Evolutionary conservation across 2,797 vertebrate genomes (phyloP), one percentile per base, ranked within the genome.

Genomic region (Microtus californicus): DNA sequence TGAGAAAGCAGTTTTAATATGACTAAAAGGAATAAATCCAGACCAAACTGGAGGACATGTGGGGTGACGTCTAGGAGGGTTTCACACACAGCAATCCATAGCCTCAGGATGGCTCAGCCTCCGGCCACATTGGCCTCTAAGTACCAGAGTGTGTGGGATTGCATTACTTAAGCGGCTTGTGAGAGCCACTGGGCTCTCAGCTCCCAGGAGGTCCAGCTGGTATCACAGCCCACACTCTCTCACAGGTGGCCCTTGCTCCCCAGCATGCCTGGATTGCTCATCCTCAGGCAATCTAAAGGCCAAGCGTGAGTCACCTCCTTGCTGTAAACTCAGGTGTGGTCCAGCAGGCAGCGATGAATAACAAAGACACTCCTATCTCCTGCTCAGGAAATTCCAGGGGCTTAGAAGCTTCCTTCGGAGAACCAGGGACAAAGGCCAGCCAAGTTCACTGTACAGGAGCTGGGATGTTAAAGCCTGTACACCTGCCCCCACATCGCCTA

Each of bases 261-360:
- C 48, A 45, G 12, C 29, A 37, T 15, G 40, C 48, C 43, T 27
- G 27, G 6, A 5, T 71, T 37, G n/a, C 31, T 76, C 83, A 79
- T 61, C 83, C 29, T 86, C 48, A 87, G 93, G 71, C 27, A 11
- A 3, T 77, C 73, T 76, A 65, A 61, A 43, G 56, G 71, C n/a
- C 25, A n/a, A 80, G 77, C 56, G 14, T 90, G 81, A 94, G 63
- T 95, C 87, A 90, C 27, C 5, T 25, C 90, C 27, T 34, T 80
- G 31, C 34, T 79, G 14, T 77, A 88, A 96, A 69, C 69, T 95
- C 95, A 96, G 85, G 94, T 96, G 92, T 96, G 94, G 93, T 89
- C 95, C 31, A 54, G 80, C 13, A 40, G 65, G 61, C 87, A 81
- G 65, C 6, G 5, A 6, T 5, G 40, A 87, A 91, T 89, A 79